Evolutionary conservation across 2,113 vertebrate species (phyloP).

Genomic region (Eptesicus fuscus): DNA sequence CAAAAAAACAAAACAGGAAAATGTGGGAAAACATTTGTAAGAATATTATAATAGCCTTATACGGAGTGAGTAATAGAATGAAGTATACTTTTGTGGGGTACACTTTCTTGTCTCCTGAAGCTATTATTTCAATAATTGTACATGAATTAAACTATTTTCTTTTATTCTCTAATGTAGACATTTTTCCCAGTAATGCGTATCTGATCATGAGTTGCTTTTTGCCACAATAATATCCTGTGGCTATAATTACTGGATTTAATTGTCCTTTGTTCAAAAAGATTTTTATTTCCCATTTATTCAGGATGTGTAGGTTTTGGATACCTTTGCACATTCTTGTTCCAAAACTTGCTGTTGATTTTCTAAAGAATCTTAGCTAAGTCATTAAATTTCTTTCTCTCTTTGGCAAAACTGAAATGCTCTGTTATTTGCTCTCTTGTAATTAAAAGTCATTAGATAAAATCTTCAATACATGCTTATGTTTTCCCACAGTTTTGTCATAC

Average conservation of each 20-base stretch:
- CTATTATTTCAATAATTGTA: conserved; percentile 3
- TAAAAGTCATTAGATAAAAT: background rate
- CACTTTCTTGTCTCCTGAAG: background rate
- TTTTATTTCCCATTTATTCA: background rate
- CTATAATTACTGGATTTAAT: conserved; percentile 20
- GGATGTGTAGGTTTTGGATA: background rate
- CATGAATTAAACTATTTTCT: background rate
- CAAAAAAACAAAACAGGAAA: background rate
- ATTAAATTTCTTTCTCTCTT: background rate
- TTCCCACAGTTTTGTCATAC: background rate
- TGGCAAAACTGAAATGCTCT: background rate
- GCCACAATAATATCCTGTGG: background rate
- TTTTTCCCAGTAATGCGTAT: background rate
- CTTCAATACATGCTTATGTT: background rate
- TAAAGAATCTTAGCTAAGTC: background rate
- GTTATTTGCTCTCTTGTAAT: background rate
- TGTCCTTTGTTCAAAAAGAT: conserved; percentile 35
- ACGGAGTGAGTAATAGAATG: background rate
- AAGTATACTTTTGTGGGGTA: background rate
- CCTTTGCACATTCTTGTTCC: background rate
- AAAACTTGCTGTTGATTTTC: background rate
- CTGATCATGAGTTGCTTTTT: conserved; percentile 4
- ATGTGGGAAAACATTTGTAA: background rate
- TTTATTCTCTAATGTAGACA: background rate
- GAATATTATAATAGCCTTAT: background rate